Conservation (phyloP, 2,888 invertebrate species). For the Lathronympha strigana region DNA sequence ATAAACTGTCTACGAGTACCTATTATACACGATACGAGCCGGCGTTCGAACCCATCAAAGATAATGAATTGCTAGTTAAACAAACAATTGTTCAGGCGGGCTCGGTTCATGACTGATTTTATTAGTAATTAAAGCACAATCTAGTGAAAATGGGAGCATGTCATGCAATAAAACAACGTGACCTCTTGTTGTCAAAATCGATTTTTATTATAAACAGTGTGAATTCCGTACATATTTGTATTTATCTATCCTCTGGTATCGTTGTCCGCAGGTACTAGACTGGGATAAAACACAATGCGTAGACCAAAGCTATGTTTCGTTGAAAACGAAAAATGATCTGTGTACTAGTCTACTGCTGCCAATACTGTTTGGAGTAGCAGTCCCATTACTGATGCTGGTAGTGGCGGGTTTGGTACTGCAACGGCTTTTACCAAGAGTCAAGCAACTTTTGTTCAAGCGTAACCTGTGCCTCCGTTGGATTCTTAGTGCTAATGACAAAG, state of each 20-base stretch:
- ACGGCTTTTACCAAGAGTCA: conserved; percentile 19
- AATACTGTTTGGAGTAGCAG: conserved; percentile 16
- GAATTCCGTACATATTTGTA: not conserved
- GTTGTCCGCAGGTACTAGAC: conserved; percentile 21
- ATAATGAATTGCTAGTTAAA: no score
- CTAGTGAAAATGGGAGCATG: no score
- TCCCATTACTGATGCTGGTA: conserved; percentile 10
- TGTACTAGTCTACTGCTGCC: conserved; percentile 12
- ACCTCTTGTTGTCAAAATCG: no score
- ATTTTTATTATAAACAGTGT: no score
- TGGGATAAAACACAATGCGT: conserved; percentile 9
- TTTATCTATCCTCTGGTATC: not conserved
- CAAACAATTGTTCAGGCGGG: no score
- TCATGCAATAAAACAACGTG: no score
- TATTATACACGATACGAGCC: no score
- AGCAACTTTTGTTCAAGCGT: conserved; percentile 26
- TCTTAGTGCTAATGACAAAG: conserved; percentile 22
- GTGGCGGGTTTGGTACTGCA: conserved; percentile 5
- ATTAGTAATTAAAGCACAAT: no score
- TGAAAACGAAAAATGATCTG: conserved; percentile 15
- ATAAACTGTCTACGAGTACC: no score
- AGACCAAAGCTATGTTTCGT: conserved; percentile 6
- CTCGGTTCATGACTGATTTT: no score
- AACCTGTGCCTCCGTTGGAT: conserved; percentile 29
- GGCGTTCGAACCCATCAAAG: no score